Evolutionary conservation across 2,113 vertebrate genomes (phyloP), one percentile per base, ranked within the genome.

Genomic region (Xenopus laevis): DNA sequence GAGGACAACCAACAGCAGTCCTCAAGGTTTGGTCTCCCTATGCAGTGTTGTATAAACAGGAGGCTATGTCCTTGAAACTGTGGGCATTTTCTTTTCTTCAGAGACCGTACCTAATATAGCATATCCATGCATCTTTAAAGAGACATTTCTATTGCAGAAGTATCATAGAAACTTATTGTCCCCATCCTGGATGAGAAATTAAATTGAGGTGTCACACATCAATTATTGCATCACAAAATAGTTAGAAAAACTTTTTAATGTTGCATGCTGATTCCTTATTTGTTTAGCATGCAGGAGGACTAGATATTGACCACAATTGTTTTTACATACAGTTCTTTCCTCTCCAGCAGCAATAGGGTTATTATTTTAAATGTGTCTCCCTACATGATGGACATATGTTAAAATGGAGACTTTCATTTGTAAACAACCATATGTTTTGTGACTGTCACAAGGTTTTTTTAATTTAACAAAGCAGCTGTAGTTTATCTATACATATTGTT

Each of bases 401-500:
- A 68, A 71, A 78, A 85, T 10, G 79, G 71, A 83, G 82, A 82
- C 80, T 78, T 78, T 72, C 12, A 66, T 69, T 78, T 74, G 62
- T 72, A 55, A 27, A 78, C 79, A 83, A 82, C 77, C 80, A 83
- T 71, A 82, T 15, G 78, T 79, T 30, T 83, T 86, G 71, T 74
- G 79, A 82, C 11, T 1, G 16, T 76, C 73, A 59, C 10, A 1
- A 16, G 76, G 53, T 46, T 80, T 80, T n/a, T 74, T 66, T 50
- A 1, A 74, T 21, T 79, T 0, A 66, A 69, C 53, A 78, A 59
- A 3, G 73, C 79, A 87, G 81, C 78, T 74, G 63, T 74, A 59
- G 78, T 57, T 78, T 83, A 83, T 83, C 91, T 95, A 99, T 86
- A 98, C 94, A 16, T 98, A 98, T 86, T 96, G 95, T 83, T 99